Evolutionary conservation across 2,888 invertebrate genomes (phyloP).

Genomic region (Pyrochroa serraticornis): DNA sequence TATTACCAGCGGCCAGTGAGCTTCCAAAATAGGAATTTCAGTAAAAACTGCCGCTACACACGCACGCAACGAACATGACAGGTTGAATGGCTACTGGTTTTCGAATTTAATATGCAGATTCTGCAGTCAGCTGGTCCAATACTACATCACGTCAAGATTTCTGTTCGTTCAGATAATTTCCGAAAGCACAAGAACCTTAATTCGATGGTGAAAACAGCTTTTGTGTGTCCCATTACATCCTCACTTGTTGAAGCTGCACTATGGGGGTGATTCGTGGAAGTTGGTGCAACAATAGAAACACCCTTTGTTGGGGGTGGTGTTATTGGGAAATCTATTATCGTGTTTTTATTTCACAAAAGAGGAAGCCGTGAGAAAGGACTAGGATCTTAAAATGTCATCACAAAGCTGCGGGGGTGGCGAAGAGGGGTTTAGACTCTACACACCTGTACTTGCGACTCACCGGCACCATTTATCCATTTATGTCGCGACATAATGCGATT

Average conservation of each 20-base stretch:
- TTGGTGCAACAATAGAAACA: conserved; percentile 15
- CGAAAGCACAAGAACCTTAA: not conserved
- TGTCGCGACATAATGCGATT: conserved; percentile 17
- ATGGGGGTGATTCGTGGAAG: conserved; percentile 12
- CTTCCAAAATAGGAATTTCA: conserved; percentile 33
- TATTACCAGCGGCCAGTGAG: conserved; percentile 20
- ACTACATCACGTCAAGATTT: not conserved
- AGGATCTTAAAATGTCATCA: conserved; percentile 16
- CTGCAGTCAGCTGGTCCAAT: conserved; percentile 24
- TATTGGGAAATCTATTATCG: conserved; percentile 12
- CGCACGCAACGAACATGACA: conserved; percentile 23
- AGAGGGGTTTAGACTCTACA: not conserved
- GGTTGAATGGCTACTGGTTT: conserved; percentile 33
- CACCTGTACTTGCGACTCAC: conserved; percentile 15
- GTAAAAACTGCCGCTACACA: conserved; percentile 30
- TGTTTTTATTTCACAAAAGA: conserved; percentile 10
- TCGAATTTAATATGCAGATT: conserved; percentile 34
- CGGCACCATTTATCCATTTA: not conserved
- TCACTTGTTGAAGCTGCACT: not conserved
- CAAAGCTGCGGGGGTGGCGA: conserved; percentile 12
- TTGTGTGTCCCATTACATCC: not conserved
- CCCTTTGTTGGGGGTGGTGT: conserved; percentile 17
- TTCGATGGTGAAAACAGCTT: not conserved
- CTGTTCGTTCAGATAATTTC: not conserved
- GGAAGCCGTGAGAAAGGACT: conserved; percentile 21